Percentiles rank a stretch among this genome's conserved stretches.
These are phyloP conservation scores for Cremastinae sp. DNA, from an alignment of 2,888 invertebrate species.

Conservation along the genomic window DNA sequence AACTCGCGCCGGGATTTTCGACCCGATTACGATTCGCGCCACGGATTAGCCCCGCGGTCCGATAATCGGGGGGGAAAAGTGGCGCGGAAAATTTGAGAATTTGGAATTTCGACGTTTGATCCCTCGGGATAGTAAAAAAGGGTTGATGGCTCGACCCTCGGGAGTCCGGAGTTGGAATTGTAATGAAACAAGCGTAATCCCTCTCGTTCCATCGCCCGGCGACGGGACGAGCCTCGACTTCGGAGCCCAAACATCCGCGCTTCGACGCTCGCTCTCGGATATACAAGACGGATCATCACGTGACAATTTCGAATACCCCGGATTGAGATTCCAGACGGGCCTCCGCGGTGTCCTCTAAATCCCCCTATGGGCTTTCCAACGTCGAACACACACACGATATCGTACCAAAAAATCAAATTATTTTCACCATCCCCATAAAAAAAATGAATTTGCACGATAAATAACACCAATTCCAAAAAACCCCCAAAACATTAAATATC, in stretches of 20 bases:
- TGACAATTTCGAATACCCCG: conserved; percentile 42
- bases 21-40: too few relatives aligned
- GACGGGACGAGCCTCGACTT: conserved; percentile 35
- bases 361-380: neutral
- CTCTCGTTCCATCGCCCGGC: conserved; percentile 38
- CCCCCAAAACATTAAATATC: too few relatives aligned
- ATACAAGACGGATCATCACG: neutral
- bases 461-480: too few relatives aligned
- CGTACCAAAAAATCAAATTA: too few relatives aligned
- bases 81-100: conserved; percentile 48
- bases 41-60: conserved; percentile 42
- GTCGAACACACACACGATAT: neutral
- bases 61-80: conserved; percentile 43
- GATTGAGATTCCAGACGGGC: neutral
- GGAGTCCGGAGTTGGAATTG: conserved; percentile 58
- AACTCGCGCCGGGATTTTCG: too few relatives aligned
- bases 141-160: conserved; percentile 26
- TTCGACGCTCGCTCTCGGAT: neutral
- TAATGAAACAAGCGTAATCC: conserved; percentile 54
- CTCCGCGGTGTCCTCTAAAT: neutral
- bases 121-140: conserved; percentile 41
- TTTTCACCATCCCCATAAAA: too few relatives aligned
- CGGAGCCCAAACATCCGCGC: conserved; percentile 27
- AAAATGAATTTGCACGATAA: too few relatives aligned
- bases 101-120: conserved; percentile 60